Evolutionary conservation across 2,888 invertebrate species (phyloP).

Genomic region (Drosophila dives): DNA sequence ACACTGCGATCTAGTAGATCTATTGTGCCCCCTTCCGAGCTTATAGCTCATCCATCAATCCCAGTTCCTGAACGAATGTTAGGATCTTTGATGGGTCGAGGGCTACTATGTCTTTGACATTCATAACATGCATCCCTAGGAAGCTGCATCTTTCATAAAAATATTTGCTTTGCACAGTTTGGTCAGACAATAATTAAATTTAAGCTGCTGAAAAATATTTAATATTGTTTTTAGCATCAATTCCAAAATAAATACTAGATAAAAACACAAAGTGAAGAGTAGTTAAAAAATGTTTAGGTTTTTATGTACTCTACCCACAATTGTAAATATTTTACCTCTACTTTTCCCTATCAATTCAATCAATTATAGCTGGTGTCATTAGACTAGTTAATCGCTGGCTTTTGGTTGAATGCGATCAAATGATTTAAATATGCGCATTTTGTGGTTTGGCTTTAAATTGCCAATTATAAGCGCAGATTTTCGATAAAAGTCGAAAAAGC

Average conservation of each 20-base stretch:
- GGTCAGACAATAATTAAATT: neutral
- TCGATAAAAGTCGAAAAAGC: conserved; percentile 53
- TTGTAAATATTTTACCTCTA: neutral
- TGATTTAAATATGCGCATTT: conserved; percentile 68
- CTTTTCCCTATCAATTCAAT: neutral
- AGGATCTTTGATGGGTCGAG: too few species aligned
- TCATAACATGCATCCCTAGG: too few species aligned
- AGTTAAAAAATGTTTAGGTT: neutral
- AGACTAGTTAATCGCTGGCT: conserved; percentile 36
- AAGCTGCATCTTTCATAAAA: too few species aligned
- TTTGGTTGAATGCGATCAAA: conserved; percentile 46
- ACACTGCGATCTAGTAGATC: too few species aligned
- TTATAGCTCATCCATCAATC: too few species aligned
- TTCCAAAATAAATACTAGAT: neutral
- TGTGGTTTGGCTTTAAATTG: conserved; percentile 69
- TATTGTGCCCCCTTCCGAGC: too few species aligned
- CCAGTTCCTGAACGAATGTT: too few species aligned
- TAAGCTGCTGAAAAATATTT: neutral
- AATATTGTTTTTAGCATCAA: neutral
- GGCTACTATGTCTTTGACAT: too few species aligned
- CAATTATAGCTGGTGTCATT: conserved; percentile 16
- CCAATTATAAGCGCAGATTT: conserved; percentile 72
- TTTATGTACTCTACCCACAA: neutral
- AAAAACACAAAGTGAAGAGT: neutral
- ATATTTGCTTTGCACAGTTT: too few species aligned